Evolutionary conservation across 2,113 vertebrate species (phyloP), one percentile per base, ranked within the genome.

Genomic region (Etheostoma spectabile): DNA sequence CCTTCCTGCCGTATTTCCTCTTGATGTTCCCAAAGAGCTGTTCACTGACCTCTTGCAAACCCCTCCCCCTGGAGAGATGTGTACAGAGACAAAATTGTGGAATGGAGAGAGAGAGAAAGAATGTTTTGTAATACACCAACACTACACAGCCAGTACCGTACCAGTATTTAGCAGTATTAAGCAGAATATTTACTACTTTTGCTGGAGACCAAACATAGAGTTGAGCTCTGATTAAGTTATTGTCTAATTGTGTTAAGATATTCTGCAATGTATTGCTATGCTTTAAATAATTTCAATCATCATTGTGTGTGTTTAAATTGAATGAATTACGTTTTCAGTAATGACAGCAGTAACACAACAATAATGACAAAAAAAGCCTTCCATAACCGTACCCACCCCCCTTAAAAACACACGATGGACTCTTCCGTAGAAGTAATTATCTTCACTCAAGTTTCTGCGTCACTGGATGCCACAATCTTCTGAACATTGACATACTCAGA

Each of bases 1-100:
- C 97, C 87, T 97, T 99, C 90, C 97, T 97, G 88, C 95, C 96
- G 69, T 97, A 96, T 90, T 99, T 99, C 89, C 97, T 97, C 95
- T 99, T 98, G 69, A 94, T 94, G 88, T 95, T 96, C 38, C 94
- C 94, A 59, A 93, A 24, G 22, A 96, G 95, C 86, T 97, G 97
- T 66, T 99, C 96, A 0, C 95, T 91, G 86, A 93, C 88, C 64
- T 98, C 97, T 89, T 96, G 95, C 59, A 96, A 87, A 61, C 95
- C 92, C 53, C 92, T 95, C 51, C 97, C 97, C 89, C 96, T 97
- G 70, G 42, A 93, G 83, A 45, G 95, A 94, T 46, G 55, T 52
- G 75, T 5, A 87, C 69, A 91, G 52, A 84, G 76, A 82, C 48
- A 80, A 48, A 45, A 70, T 55, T 8, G 38, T 69, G 46, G 3